Conservation (phyloP, 1,140 invertebrate species). For the Drosophila sproati region DNA sequence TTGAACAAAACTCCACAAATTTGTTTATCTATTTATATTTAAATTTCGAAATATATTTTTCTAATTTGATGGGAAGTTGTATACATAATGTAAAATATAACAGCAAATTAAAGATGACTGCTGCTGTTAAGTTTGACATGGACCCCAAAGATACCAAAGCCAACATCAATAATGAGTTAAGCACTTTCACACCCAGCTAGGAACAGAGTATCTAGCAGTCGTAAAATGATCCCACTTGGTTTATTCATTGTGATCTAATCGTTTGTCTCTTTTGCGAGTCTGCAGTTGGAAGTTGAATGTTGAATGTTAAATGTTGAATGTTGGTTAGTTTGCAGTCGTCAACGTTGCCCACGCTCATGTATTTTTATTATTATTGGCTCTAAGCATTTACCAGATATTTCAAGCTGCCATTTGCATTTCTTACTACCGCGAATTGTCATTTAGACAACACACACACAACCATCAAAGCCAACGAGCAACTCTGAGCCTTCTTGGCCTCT, state of each 20-base stretch:
- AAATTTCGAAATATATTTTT: too few species aligned
- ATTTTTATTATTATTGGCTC: conserved; percentile 81
- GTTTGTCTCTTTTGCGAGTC: conserved; percentile 42
- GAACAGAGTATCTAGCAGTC: conserved; percentile 17
- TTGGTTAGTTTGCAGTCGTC: conserved; percentile 24
- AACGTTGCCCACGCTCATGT: conserved; percentile 70
- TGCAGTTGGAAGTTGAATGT: conserved; percentile 43
- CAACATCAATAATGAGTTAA: too few species aligned
- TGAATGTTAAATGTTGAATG: conserved; percentile 36
- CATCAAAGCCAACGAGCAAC: neutral
- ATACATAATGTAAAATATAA: too few species aligned
- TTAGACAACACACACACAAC: conserved; percentile 10
- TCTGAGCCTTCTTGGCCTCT: neutral
- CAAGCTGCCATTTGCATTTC: conserved; percentile 73
- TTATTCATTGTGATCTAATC: conserved; percentile 74
- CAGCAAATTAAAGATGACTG: too few species aligned
- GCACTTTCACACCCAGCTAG: too few species aligned
- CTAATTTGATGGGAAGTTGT: too few species aligned
- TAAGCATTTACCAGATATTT: conserved; percentile 62
- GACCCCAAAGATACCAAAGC: too few species aligned
- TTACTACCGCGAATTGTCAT: conserved; percentile 75
- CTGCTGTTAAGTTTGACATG: too few species aligned
- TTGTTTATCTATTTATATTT: too few species aligned
- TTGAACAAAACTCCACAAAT: too few species aligned
- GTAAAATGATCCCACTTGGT: neutral